These are phyloP conservation scores for Nothobranchius furzeri DNA, from an alignment of 2,113 vertebrate genomes.

Conservation along the genomic window DNA sequence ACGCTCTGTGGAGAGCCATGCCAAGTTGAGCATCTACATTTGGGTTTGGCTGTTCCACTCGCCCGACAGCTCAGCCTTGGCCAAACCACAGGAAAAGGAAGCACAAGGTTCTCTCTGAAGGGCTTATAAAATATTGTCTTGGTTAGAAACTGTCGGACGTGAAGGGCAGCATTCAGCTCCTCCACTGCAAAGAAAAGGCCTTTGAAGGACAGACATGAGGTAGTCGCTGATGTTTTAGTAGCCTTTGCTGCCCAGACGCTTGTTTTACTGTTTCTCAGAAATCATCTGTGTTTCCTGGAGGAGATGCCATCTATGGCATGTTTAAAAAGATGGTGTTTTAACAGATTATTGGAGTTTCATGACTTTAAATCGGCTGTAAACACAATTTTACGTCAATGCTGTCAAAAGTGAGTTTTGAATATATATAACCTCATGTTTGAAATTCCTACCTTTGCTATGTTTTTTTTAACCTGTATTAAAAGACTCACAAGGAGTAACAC, in stretches of 20 bases:
- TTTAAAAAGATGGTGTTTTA: neutral
- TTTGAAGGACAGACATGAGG: constrained; percentile 60
- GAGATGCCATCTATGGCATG: constrained; percentile 14
- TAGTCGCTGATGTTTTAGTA: constrained; percentile 46
- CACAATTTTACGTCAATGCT: no score
- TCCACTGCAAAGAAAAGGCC: constrained; percentile 64
- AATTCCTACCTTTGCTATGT: no score
- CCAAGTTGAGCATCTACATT: constrained; percentile 82
- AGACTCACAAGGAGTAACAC: no score
- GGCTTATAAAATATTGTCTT: constrained; percentile 76
- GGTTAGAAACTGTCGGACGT: constrained; percentile 71
- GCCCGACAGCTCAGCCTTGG: constrained; percentile 62
- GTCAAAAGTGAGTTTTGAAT: no score
- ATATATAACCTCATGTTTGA: no score
- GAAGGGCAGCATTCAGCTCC: constrained; percentile 71
- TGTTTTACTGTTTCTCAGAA: constrained; percentile 48
- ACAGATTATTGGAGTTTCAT: no score
- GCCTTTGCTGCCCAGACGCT: constrained; percentile 25
- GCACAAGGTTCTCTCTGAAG: constrained; percentile 73
- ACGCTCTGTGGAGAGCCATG: constrained; percentile 63
- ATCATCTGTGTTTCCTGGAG: constrained; percentile 47
- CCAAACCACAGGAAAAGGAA: constrained; percentile 85
- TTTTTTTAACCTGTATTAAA: no score
- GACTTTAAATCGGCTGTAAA: no score
- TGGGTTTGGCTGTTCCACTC: constrained; percentile 81